These are phyloP conservation scores for Azemiops feae DNA, from an alignment of 2,113 vertebrate species.

Conservation along the genomic window DNA sequence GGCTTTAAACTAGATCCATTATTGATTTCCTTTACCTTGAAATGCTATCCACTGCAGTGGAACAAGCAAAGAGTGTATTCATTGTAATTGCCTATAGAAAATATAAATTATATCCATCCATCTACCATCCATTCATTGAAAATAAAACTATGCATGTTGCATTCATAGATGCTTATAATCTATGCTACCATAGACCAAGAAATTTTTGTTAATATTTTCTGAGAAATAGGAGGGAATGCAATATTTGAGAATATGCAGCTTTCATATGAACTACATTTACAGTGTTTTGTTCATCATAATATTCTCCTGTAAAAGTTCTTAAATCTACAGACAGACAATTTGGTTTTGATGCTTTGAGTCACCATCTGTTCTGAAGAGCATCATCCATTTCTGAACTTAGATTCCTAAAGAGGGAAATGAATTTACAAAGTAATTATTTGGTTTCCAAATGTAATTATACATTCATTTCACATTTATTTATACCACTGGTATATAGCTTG, in stretches of 20 bases:
- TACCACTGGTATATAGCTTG: neutral
- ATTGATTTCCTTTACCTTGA: neutral
- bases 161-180: neutral
- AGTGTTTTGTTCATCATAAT: neutral
- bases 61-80: neutral
- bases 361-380: constrained; percentile 13
- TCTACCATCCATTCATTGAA: neutral
- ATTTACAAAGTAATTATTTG: neutral
- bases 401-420: constrained; percentile 12
- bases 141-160: neutral
- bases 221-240: neutral
- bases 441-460: constrained; percentile 11
- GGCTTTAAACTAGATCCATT: neutral
- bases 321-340: constrained; percentile 4
- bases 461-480: constrained; percentile 24
- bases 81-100: neutral
- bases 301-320: neutral
- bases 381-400: constrained; percentile 1
- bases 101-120: neutral
- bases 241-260: neutral
- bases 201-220: neutral
- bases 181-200: neutral
- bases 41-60: neutral
- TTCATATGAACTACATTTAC: neutral
- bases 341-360: constrained; percentile 6